Conservation (phyloP, 2,888 invertebrate species). For the Platycheirus rosarum region DNA sequence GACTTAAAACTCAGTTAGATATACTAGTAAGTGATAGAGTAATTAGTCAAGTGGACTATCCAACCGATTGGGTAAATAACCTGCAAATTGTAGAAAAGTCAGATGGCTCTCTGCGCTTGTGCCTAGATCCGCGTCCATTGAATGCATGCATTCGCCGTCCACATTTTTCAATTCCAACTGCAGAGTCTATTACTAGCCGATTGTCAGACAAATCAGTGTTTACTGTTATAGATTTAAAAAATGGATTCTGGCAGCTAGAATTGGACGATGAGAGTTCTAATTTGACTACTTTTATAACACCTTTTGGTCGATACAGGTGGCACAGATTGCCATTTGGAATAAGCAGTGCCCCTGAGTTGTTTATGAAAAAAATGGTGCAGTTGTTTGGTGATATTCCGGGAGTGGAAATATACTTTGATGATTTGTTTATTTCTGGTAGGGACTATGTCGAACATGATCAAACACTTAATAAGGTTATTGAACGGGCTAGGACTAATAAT, state of each 20-base stretch:
- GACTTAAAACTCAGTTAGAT: too few relatives aligned
- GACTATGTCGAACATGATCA: background rate
- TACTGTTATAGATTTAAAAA: slow-evolving; percentile 39
- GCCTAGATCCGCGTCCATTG: slow-evolving; percentile 74
- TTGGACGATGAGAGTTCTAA: slow-evolving; percentile 36
- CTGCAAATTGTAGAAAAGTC: too few relatives aligned
- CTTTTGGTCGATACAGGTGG: slow-evolving; percentile 60
- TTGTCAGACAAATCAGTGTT: too few relatives aligned
- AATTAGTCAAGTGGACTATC: too few relatives aligned
- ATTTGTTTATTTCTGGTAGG: background rate
- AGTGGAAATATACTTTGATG: slow-evolving; percentile 5
- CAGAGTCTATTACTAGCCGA: too few relatives aligned
- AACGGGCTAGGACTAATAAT: slow-evolving; percentile 17
- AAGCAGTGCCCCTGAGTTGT: slow-evolving; percentile 55
- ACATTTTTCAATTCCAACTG: slow-evolving; percentile 54
- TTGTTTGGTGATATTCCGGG: slow-evolving; percentile 54
- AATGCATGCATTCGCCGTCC: slow-evolving; percentile 75
- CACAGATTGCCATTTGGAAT: slow-evolving; percentile 60
- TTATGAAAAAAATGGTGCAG: slow-evolving; percentile 53
- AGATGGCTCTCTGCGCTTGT: too few relatives aligned
- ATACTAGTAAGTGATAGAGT: too few relatives aligned
- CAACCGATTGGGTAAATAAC: too few relatives aligned
- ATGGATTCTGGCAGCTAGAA: slow-evolving; percentile 64
- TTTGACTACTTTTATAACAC: slow-evolving; percentile 61
- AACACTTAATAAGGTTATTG: slow-evolving; percentile 23